These are phyloP conservation scores for Darwinula stevensoni DNA, from an alignment of 2,888 invertebrate genomes.

Conservation along the genomic window DNA sequence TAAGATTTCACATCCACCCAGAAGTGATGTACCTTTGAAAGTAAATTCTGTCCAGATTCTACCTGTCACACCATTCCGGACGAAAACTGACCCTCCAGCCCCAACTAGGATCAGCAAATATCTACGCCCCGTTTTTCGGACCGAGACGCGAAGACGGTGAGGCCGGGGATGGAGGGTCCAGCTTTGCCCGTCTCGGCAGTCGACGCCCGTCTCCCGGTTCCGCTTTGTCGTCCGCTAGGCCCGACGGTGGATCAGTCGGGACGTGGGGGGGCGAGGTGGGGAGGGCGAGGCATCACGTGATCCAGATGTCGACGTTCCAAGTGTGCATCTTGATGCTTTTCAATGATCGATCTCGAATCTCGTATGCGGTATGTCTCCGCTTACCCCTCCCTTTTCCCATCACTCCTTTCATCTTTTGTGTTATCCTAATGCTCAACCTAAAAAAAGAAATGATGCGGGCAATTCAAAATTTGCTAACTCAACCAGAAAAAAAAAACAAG, in stretches of 20 bases:
- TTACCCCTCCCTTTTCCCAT: too few species aligned
- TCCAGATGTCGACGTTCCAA: conserved; percentile 73
- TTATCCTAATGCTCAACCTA: background rate
- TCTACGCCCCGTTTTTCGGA: conserved; percentile 84
- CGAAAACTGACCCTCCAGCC: conserved; percentile 89
- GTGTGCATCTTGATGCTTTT: conserved; percentile 86
- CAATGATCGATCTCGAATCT: conserved; percentile 68
- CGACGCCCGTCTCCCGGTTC: conserved; percentile 10
- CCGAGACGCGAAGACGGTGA: conserved; percentile 24
- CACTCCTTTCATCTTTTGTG: too few species aligned
- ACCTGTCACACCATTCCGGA: conserved; percentile 89
- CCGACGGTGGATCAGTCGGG: conserved; percentile 5
- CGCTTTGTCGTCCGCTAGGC: conserved; percentile 11
- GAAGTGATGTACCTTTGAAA: too few species aligned
- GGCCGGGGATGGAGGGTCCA: conserved; percentile 16
- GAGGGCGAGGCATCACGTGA: conserved; percentile 52
- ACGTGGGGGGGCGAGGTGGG: conserved; percentile 1
- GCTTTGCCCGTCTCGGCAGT: conserved; percentile 17
- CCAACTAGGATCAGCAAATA: conserved; percentile 83
- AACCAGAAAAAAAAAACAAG: conserved; percentile 1
- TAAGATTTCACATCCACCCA: conserved; percentile 7
- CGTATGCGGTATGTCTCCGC: conserved; percentile 42
- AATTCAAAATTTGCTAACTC: background rate
- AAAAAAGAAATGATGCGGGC: background rate
- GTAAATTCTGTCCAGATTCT: conserved; percentile 64